Percentiles rank a stretch among this genome's conserved stretches.
These are phyloP conservation scores for Portunus trituberculatus DNA, from an alignment of 1,140 invertebrate species.

Conservation along the genomic window DNA sequence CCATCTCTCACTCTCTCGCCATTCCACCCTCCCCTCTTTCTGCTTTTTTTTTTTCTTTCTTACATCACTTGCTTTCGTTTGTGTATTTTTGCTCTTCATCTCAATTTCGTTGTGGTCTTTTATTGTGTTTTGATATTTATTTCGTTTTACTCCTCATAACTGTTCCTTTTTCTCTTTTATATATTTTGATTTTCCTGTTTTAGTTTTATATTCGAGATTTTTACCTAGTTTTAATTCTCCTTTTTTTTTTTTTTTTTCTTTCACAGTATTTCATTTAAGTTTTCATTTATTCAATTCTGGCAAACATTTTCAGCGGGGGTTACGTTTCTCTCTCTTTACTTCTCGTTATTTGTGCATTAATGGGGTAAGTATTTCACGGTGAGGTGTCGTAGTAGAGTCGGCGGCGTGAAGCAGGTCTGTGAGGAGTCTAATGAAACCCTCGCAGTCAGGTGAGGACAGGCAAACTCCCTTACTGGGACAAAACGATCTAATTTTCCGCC, in stretches of 20 bases:
- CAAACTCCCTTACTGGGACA: not conserved
- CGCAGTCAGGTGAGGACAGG: not conserved
- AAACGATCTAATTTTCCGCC: not conserved
- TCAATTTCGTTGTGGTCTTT: too few relatives aligned
- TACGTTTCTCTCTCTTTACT: not conserved
- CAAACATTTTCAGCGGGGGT: not conserved
- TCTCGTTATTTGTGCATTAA: not conserved
- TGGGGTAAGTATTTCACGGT: too few relatives aligned
- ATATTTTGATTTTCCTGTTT: not conserved
- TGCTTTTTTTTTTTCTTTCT: not conserved
- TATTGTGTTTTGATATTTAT: too few relatives aligned
- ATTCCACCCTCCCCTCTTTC: not conserved
- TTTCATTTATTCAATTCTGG: not conserved
- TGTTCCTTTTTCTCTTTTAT: not conserved
- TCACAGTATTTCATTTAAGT: not conserved
- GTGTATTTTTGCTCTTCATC: too few relatives aligned
- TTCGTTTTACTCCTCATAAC: not conserved
- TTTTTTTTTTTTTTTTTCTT: not conserved
- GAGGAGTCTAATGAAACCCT: not conserved
- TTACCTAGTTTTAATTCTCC: not conserved
- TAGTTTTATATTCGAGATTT: not conserved
- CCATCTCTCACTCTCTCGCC: too few relatives aligned
- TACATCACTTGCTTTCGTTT: too few relatives aligned
- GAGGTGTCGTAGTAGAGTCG: too few relatives aligned
- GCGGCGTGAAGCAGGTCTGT: too few relatives aligned